Conservation (phyloP, 2,888 invertebrate species). For the Caradrina clavipalpis region DNA sequence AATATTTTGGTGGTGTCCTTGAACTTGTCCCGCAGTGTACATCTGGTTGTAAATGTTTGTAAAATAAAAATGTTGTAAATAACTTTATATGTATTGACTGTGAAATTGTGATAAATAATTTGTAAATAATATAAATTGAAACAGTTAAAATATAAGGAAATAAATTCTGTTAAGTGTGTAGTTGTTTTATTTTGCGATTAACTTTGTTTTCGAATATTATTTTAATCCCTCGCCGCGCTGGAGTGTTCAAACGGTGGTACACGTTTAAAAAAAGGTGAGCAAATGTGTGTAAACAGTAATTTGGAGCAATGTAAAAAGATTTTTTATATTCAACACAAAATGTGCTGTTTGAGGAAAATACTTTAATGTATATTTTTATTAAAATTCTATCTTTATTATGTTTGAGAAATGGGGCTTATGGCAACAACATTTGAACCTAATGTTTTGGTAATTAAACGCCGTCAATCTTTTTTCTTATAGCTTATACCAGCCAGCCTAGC, state of each 20-base stretch:
- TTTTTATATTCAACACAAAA: conserved; percentile 35
- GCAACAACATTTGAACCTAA: conserved; percentile 4
- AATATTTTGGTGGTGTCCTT: not conserved
- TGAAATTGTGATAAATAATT: conserved; percentile 83
- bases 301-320: conserved; percentile 37
- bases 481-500: too few species aligned
- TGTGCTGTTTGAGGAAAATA: conserved; percentile 10
- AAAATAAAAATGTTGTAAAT: conserved; percentile 74
- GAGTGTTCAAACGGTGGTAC: conserved; percentile 25
- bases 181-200: conserved; percentile 58
- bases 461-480: too few species aligned
- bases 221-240: conserved; percentile 19
- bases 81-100: conserved; percentile 81
- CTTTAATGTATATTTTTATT: conserved; percentile 12
- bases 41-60: conserved; percentile 52
- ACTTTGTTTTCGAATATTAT: conserved; percentile 24
- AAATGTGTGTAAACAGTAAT: conserved; percentile 50
- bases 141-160: conserved; percentile 68
- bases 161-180: conserved; percentile 68
- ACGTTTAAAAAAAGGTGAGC: conserved; percentile 35
- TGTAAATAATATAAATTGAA: conserved; percentile 78
- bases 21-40: conserved; percentile 45
- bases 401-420: not conserved
- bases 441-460: conserved; percentile 1
- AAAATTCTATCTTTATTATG: conserved; percentile 16